Base-by-base conservation (phyloP, 2,113 vertebrate genomes). In the Irena cyanogastra region DNA sequence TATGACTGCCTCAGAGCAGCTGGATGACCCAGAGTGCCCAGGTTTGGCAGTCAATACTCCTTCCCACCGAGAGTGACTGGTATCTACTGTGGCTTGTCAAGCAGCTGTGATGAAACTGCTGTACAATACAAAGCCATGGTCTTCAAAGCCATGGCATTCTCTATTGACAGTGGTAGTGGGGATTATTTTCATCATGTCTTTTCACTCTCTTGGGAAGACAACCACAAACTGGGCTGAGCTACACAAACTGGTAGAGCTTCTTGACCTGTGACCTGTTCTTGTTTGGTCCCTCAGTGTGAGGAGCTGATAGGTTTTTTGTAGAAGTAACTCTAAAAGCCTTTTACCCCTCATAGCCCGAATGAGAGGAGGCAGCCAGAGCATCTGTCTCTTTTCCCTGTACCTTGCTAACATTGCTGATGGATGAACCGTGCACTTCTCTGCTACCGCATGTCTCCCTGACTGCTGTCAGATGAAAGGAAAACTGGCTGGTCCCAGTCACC, bases 61-160 rank as follows among this genome's bases (percentile, higher is more conserved):
- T 70, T 91, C 16, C 20, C 26, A 2, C 41, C 1, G 3, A 39
- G n/a, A 45, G 28, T 4, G 10, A 31, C 50, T 78, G 52, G 7
- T 66, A 31, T 52, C 35, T 56, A 3, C 22, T 56, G 52, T 47
- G 52, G 30, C 60, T 91, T 1, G 0, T n/a, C 11, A 13, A 44
- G 42, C 56, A 81, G 52, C 27, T 74, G 1, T 28, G 24, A 37
- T 41, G 44, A 60, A 87, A 71, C 47, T 61, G 18, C 57, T 92
- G n/a, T 37, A 24, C 35, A 27, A 9, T 28, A 21, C 1, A 2
- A 2, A 60, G 33, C 37, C 35, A 23, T 0, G 4, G n/a, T 89
- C 57, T 83, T 87, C 35, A 86, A 90, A 77, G 50, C 42, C 19
- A 8, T 16, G 16, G 30, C 41, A 18, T 80, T 79, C 52, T 31